Base-by-base conservation (phyloP, 1,140 invertebrate genomes). In the Dysdera silvatica region DNA sequence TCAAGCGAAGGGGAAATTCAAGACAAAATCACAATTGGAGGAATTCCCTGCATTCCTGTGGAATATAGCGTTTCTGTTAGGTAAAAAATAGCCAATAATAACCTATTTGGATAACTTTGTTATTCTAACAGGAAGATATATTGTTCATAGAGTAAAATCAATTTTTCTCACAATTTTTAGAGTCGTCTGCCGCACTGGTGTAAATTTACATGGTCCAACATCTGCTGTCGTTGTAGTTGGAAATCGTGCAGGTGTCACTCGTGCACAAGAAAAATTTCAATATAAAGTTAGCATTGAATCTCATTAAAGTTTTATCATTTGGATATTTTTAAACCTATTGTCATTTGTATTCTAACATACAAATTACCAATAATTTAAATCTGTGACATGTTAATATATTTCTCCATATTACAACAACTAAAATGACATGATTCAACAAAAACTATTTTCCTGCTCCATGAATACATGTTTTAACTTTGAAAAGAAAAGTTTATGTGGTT, bases 31-130 rank as follows among this genome's bases (percentile, higher is more conserved):
- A 84, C 84, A 7, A 95, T 98, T 71, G 94, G 91, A 1, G 85
- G 89, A 67, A 86, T 93, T 4, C 85, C 87, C 1, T 98, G 95
- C 79, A 82, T 83, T 58, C 82, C 96, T 23, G 84, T 91, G 1
- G 85, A 89, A 64, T 95, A 95, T 76, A 86, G 91, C 74, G 88
- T 95, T 1, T 95, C 92, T 0, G 90, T 95, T 0, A 84, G 74
- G 73, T 64, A 67, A 60, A 74, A 74, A 59, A 74, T 72, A 23
- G 43, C 8, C n/a, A n/a, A n/a, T n/a, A n/a, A 20, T 3, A 2
- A 20, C 7, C n/a, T n/a, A 45, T 47, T 0, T 47, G 20, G 5
- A 10, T 14, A 16, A 2, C 47, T 49, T 49, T 2, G 12, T 28
- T 49, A n/a, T n/a, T n/a, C n/a, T n/a, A n/a, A n/a, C n/a, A n/a